A percentile compares a stretch with the other conserved stretches of the same genome.
These are phyloP conservation scores for Nixonia krombeini DNA, from an alignment of 1,140 invertebrate genomes.

Conservation along the genomic window DNA sequence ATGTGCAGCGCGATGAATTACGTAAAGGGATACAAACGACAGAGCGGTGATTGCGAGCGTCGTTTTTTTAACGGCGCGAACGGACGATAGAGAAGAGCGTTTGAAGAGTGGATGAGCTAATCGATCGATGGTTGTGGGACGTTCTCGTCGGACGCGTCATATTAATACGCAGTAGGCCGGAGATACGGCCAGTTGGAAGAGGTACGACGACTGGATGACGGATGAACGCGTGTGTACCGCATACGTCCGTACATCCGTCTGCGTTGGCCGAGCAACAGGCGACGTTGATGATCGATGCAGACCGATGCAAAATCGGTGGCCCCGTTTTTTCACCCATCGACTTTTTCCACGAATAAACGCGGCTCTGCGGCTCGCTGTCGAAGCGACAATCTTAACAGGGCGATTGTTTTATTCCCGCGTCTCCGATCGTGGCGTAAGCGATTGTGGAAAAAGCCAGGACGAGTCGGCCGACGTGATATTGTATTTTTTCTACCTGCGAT, in stretches of 20 bases:
- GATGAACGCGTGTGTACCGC: slow-evolving; percentile 53
- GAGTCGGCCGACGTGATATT: background rate
- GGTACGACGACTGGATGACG: slow-evolving; percentile 63
- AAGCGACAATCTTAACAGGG: no score
- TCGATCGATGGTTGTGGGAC: slow-evolving; percentile 49
- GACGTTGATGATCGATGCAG: slow-evolving; percentile 68
- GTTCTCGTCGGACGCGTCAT: slow-evolving; percentile 50
- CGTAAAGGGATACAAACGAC: no score
- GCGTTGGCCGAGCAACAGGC: slow-evolving; percentile 59
- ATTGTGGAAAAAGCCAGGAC: slow-evolving; percentile 1
- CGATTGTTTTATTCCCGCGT: no score
- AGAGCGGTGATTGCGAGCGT: no score
- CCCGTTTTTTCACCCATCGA: slow-evolving; percentile 49
- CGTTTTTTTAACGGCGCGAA: background rate
- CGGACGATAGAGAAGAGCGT: background rate
- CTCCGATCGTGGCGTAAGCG: no score
- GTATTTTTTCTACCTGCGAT: slow-evolving; percentile 3
- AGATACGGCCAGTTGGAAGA: slow-evolving; percentile 48
- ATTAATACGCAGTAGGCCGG: slow-evolving; percentile 50
- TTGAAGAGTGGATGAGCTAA: slow-evolving; percentile 16
- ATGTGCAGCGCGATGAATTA: no score
- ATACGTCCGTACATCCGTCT: slow-evolving; percentile 40
- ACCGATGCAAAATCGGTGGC: slow-evolving; percentile 56
- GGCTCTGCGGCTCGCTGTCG: background rate
- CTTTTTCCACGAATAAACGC: background rate